A percentile compares a stretch with the other conserved stretches of the same genome.
Conservation (phyloP, 2,113 vertebrate species). For the Rhipidura dahli region DNA sequence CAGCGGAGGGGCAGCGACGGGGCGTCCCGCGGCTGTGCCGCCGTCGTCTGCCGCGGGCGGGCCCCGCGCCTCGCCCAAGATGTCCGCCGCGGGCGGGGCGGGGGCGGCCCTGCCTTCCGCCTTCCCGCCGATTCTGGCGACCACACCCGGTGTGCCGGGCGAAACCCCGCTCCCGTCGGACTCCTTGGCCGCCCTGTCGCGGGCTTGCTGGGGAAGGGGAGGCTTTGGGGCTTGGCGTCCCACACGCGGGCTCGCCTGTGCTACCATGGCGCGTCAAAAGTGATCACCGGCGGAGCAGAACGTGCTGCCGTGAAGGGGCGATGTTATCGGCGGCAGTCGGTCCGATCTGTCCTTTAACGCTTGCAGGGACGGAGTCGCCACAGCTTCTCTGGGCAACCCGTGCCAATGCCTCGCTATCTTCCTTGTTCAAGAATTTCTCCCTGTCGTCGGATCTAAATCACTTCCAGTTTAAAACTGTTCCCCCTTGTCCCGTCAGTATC, state of each 20-base stretch:
- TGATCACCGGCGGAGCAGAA: too few relatives aligned
- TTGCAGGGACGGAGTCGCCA: neutral
- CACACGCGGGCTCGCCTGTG: neutral
- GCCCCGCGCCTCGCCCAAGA: neutral
- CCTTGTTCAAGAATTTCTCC: neutral
- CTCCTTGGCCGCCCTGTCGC: rapidly evolving
- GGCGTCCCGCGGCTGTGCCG: neutral
- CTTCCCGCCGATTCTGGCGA: neutral
- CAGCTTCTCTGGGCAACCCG: neutral
- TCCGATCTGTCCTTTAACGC: neutral
- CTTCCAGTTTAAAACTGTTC: neutral
- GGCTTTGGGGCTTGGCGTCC: neutral
- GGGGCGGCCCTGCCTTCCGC: neutral
- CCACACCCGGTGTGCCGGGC: neutral
- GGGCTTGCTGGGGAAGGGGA: neutral
- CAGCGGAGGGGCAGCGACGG: neutral
- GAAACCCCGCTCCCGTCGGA: rapidly evolving
- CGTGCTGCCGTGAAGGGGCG: neutral
- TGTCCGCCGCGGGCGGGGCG: neutral
- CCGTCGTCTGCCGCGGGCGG: neutral
- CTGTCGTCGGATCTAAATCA: neutral
- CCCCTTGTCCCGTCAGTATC: neutral
- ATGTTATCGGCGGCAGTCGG: neutral
- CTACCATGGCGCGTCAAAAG: rapidly evolving
- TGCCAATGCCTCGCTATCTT: neutral